phyloP scores from a whole-genome alignment of 2,888 invertebrate genomes.

The Megastigmus dorsalis region DNA sequence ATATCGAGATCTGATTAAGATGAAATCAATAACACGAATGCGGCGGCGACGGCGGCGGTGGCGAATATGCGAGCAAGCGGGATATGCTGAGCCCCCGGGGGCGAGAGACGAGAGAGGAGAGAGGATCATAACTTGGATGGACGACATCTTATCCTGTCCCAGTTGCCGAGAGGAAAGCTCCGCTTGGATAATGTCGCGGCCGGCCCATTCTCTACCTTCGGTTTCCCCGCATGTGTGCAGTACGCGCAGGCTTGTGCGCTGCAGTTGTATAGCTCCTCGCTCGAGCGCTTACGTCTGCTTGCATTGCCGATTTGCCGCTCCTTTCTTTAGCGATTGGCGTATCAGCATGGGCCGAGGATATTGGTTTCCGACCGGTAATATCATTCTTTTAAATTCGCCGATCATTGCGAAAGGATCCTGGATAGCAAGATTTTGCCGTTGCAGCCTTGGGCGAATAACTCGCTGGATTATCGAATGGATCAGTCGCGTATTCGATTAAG shows the following conservation, averaged over 20 bases:
- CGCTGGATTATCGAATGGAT: too few relatives aligned
- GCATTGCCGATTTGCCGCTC: constrained; percentile 20
- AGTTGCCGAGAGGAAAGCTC: constrained; percentile 5
- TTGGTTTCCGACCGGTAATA: constrained; percentile 45
- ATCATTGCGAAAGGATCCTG: constrained; percentile 39
- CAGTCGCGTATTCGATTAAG: too few relatives aligned
- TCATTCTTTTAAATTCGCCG: constrained; percentile 49
- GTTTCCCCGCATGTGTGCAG: not conserved
- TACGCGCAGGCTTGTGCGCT: not conserved
- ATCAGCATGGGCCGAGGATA: constrained; percentile 2
- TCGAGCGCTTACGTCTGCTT: constrained; percentile 29
- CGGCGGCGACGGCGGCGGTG: not conserved
- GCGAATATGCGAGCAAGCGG: not conserved
- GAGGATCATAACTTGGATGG: not conserved
- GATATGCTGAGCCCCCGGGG: too few relatives aligned
- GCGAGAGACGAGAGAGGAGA: not conserved
- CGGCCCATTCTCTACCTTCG: too few relatives aligned
- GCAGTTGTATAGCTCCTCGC: too few relatives aligned
- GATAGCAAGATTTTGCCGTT: too few relatives aligned
- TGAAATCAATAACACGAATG: constrained; percentile 71
- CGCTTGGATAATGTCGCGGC: constrained; percentile 30
- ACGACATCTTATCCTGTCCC: constrained; percentile 27
- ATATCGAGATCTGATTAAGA: constrained; percentile 74
- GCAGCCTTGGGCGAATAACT: too few relatives aligned
- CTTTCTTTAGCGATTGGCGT: not conserved